Evolutionary conservation across 2,888 invertebrate species (phyloP).

Genomic region (Parnassius orleans): DNA sequence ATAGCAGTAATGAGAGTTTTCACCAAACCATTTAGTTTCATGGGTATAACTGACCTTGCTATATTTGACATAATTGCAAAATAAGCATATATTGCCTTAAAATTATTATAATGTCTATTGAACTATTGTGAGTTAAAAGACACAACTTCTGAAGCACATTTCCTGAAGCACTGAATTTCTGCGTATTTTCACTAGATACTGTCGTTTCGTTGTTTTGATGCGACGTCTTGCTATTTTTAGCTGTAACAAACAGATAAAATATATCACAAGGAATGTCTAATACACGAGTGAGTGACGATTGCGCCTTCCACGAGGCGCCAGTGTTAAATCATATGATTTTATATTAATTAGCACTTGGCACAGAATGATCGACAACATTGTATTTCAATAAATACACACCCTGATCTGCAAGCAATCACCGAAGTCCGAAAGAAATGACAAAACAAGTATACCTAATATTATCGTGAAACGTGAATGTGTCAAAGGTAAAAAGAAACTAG

Average conservation of each 20-base stretch:
- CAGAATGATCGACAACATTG: slow-evolving; percentile 26
- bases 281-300: slow-evolving; percentile 46
- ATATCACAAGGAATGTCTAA: slow-evolving; percentile 31
- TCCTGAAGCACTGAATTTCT: slow-evolving; percentile 47
- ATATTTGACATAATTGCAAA: too few relatives aligned
- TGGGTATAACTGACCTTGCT: too few relatives aligned
- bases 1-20: too few relatives aligned
- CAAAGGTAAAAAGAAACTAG: not conserved
- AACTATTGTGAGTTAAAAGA: slow-evolving; percentile 8
- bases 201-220: slow-evolving; percentile 66
- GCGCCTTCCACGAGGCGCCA: slow-evolving; percentile 61
- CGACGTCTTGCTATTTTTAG: slow-evolving; percentile 65
- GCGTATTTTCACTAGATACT: slow-evolving; percentile 48
- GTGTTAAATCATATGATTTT: slow-evolving; percentile 70
- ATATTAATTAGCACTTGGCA: slow-evolving; percentile 27
- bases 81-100: too few relatives aligned
- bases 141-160: slow-evolving; percentile 37
- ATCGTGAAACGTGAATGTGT: not conserved
- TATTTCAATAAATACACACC: slow-evolving; percentile 18
- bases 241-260: slow-evolving; percentile 64
- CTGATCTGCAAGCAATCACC: slow-evolving; percentile 5
- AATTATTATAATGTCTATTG: slow-evolving; percentile 12
- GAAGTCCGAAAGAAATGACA: slow-evolving; percentile 8
- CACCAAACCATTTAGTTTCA: too few relatives aligned
- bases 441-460: slow-evolving; percentile 4